phyloP scores from a whole-genome alignment of 2,888 invertebrate genomes.

The Arge pagana region DNA sequence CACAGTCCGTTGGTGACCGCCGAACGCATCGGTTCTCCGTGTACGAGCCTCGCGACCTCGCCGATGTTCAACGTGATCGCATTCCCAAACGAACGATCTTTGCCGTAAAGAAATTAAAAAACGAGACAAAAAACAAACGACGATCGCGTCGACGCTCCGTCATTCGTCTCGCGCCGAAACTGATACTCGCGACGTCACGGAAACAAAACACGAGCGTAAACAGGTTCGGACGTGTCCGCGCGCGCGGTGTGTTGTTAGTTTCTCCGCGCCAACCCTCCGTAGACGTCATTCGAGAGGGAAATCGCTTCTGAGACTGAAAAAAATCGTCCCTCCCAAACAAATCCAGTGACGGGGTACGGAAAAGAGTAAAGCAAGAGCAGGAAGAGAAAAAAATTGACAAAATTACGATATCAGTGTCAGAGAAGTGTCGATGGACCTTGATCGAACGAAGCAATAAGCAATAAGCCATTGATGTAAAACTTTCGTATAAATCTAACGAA shows the following conservation, averaged over 20 bases:
- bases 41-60: background rate
- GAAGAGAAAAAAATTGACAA: too few relatives aligned
- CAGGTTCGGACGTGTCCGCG: background rate
- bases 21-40: conserved; percentile 42
- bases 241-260: conserved; percentile 3
- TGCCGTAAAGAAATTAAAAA: conserved; percentile 5
- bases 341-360: too few relatives aligned
- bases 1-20: conserved; percentile 52
- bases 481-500: conserved; percentile 23
- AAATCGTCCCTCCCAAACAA: too few relatives aligned
- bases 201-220: too few relatives aligned
- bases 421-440: too few relatives aligned
- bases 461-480: conserved; percentile 27
- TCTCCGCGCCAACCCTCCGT: too few relatives aligned
- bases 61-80: conserved; percentile 8
- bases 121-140: background rate
- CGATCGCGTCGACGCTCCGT: background rate
- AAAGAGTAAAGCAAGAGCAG: too few relatives aligned
- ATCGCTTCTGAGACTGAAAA: too few relatives aligned
- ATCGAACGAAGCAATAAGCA: too few relatives aligned
- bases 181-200: too few relatives aligned
- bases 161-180: conserved; percentile 1
- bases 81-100: background rate
- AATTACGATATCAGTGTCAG: too few relatives aligned
- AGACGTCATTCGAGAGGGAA: too few relatives aligned